phyloP scores from a whole-genome alignment of 2,888 invertebrate species.

The Drosophila kanekoi region DNA sequence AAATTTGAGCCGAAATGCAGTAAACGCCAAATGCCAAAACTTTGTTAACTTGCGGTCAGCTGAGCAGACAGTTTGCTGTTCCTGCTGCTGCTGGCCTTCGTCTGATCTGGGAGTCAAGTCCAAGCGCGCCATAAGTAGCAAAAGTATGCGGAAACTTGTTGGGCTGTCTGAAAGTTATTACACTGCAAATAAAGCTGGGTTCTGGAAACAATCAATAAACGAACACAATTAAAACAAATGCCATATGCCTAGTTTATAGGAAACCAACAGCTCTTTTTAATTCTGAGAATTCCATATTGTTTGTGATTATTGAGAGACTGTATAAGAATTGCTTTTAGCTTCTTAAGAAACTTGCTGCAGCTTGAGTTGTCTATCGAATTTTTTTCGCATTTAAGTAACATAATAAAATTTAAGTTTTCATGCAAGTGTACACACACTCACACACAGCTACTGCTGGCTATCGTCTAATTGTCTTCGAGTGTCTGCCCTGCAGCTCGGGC shows the following conservation, averaged over 20 bases:
- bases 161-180: constrained; percentile 67
- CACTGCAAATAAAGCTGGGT: constrained; percentile 25
- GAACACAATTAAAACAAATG: too few relatives aligned
- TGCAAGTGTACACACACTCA: constrained; percentile 18
- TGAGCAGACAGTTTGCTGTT: constrained; percentile 46
- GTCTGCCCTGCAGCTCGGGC: constrained; percentile 45
- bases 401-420: not conserved
- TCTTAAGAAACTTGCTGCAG: too few relatives aligned
- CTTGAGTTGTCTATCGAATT: too few relatives aligned
- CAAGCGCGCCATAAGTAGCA: constrained; percentile 56
- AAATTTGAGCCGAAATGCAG: constrained; percentile 53
- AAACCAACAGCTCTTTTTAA: too few relatives aligned
- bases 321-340: too few relatives aligned
- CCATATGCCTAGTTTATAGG: too few relatives aligned
- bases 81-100: constrained; percentile 14
- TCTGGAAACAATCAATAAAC: too few relatives aligned
- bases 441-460: constrained; percentile 34
- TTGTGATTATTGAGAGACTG: too few relatives aligned
- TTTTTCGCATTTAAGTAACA: too few relatives aligned
- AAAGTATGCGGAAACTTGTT: constrained; percentile 60
- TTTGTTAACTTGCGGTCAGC: constrained; percentile 61
- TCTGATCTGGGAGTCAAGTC: constrained; percentile 50
- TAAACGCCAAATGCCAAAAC: constrained; percentile 58
- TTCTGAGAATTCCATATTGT: too few relatives aligned
- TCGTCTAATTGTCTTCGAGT: constrained; percentile 71